Conservation (phyloP, 2,797 vertebrate genomes). For the Periophthalmus magnuspinnatus region DNA sequence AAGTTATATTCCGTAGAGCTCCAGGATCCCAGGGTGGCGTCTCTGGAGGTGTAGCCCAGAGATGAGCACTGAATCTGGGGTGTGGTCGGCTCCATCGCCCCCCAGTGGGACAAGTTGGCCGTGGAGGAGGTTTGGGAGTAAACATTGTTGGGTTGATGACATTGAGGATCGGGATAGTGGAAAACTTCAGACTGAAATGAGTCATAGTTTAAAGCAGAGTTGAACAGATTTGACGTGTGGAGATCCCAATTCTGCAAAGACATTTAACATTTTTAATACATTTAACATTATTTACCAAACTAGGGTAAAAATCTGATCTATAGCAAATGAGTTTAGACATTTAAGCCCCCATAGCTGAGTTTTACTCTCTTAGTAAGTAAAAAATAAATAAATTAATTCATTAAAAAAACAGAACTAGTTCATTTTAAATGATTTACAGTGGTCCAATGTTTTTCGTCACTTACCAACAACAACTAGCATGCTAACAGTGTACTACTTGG, state of each 20-base stretch:
- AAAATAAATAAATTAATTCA: too few relatives aligned
- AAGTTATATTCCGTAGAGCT: constrained; percentile 29
- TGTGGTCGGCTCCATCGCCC: constrained; percentile 2
- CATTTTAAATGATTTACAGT: too few relatives aligned
- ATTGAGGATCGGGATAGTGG: background rate
- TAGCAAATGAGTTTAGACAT: background rate
- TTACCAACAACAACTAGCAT: too few relatives aligned
- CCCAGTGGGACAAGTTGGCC: constrained; percentile 22
- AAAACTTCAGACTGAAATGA: constrained; percentile 5
- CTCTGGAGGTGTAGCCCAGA: constrained; percentile 17
- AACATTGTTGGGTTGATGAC: background rate
- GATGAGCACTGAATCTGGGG: constrained; percentile 1
- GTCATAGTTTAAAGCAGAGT: background rate
- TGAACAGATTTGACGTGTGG: constrained; percentile 12
- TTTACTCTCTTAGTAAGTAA: too few relatives aligned
- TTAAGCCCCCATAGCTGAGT: too few relatives aligned
- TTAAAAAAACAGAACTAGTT: too few relatives aligned
- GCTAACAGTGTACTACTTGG: too few relatives aligned
- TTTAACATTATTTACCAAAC: background rate
- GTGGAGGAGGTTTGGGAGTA: background rate
- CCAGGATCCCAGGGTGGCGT: constrained; percentile 20
- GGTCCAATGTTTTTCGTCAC: too few relatives aligned
- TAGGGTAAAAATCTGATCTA: background rate
- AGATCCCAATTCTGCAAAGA: constrained; percentile 15
- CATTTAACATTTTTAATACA: background rate